Conservation (phyloP, 2,888 invertebrate genomes). For the Pelosia muscerda region DNA sequence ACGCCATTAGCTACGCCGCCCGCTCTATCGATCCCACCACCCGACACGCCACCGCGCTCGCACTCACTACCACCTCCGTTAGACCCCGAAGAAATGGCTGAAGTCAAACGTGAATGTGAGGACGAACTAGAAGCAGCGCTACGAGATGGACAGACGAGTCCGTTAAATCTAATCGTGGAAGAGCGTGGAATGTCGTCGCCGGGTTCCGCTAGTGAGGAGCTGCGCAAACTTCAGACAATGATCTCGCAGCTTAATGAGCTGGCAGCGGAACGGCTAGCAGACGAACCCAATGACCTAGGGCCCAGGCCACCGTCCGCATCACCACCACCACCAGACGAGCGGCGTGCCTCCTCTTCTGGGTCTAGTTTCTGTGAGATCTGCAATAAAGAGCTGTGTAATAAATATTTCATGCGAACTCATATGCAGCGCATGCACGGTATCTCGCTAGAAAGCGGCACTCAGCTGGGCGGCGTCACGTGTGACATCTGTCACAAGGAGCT, state of each 20-base stretch:
- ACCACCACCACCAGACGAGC: conserved; percentile 77
- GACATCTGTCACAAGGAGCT: conserved; percentile 99
- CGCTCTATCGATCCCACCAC: conserved; percentile 90
- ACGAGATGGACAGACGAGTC: conserved; percentile 90
- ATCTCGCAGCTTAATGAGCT: conserved; percentile 95
- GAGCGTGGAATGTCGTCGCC: conserved; percentile 87
- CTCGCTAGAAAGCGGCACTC: conserved; percentile 96
- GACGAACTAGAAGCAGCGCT: conserved; percentile 79
- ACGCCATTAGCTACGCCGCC: conserved; percentile 88
- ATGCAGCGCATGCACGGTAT: conserved; percentile 99
- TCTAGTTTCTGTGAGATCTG: conserved; percentile 98
- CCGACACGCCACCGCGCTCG: conserved; percentile 87
- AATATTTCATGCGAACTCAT: conserved; percentile 99
- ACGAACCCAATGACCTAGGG: conserved; percentile 68
- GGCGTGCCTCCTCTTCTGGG: conserved; percentile 87
- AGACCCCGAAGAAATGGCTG: conserved; percentile 72
- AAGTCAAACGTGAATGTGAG: conserved; percentile 85
- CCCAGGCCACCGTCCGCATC: conserved; percentile 74
- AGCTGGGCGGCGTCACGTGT: conserved; percentile 97
- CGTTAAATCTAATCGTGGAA: conserved; percentile 91
- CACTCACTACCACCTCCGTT: conserved; percentile 72
- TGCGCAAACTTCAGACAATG: conserved; percentile 96
- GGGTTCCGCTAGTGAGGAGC: conserved; percentile 92
- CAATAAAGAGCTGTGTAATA: conserved; percentile 99
- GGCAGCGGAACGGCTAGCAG: conserved; percentile 86